phyloP scores from a whole-genome alignment of 2,113 vertebrate genomes.

The Hippocampus mohnikei region DNA sequence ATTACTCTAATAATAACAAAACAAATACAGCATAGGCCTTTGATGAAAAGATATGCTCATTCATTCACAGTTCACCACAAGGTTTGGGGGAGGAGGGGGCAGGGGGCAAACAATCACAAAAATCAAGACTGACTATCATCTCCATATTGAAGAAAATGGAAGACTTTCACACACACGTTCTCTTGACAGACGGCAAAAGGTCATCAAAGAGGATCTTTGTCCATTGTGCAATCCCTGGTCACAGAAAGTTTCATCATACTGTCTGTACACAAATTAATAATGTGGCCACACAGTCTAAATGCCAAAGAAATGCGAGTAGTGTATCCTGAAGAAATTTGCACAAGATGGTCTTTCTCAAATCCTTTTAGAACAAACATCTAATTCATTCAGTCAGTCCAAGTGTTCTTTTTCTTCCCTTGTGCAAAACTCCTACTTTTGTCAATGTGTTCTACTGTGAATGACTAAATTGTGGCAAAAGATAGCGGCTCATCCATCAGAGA shows the following conservation, averaged over 20 bases:
- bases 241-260: slow-evolving; percentile 10
- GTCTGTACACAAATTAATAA: neutral
- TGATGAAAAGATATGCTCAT: neutral
- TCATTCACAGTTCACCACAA: neutral
- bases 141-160: slow-evolving; percentile 27
- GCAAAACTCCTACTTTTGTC: neutral
- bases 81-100: neutral
- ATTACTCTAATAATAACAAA: neutral
- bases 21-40: neutral
- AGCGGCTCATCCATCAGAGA: slow-evolving; percentile 5
- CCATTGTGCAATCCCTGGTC: slow-evolving; percentile 14
- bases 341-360: neutral
- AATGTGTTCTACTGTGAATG: neutral
- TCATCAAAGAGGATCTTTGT: slow-evolving; percentile 55
- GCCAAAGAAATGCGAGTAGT: neutral
- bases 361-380: neutral
- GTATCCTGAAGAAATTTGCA: neutral
- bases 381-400: neutral
- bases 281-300: neutral
- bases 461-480: neutral
- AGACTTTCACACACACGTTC: slow-evolving; percentile 47
- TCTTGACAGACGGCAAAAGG: slow-evolving; percentile 13
- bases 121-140: slow-evolving; percentile 15
- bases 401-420: neutral
- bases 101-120: neutral